Evolutionary conservation across 53 echinoderm and acorn worm species (phyloP), one percentile per base, ranked within the genome.

Genomic region (Apostichopus leukothele): DNA sequence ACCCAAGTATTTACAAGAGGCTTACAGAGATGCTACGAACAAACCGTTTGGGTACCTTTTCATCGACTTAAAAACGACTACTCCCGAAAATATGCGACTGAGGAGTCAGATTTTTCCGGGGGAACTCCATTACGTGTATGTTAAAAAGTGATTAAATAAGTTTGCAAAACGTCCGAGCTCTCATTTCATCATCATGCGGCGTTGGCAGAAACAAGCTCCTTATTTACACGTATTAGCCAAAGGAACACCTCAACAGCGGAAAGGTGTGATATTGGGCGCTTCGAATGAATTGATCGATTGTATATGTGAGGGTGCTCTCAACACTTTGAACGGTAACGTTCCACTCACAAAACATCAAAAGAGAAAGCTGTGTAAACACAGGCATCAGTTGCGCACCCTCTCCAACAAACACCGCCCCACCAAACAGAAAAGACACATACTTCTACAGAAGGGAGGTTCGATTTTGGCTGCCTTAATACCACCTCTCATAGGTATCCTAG

Each of bases 31-130:
- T 75, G 94, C 94, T 0, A 96, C 94, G 7, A 51, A 52, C 39
- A 23, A 84, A 18, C 91, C 94, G 10, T 92, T 90, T 66, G 91
- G 91, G 12, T 94, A 96, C 19, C 91, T 96, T 39, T 75, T 96
- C 53, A 87, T 96, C 7, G 94, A 96, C 60, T 75, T 96, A 12
- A 96, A 96, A 89, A 90, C 93, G 2, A 81, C 88, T 54, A 96
- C 94, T 18, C 83, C 88, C 7, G 96, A 96, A 39, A 26, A 76
- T 25, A 53, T 92, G 25, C 74, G 96, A 0, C 76, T 96, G 73
- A 73, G 91, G 10, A 89, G 90, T 5, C 88, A 93, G 11, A 96
- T 96, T 7, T 91, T 96, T 53, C 91, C 93, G 0, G 90, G 87
- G 0, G 91, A 92, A 25, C 67, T 67, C 3, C 86, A 92, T 5